Conservation (phyloP, 2,797 vertebrate genomes). For the Microhierax caerulescens region DNA sequence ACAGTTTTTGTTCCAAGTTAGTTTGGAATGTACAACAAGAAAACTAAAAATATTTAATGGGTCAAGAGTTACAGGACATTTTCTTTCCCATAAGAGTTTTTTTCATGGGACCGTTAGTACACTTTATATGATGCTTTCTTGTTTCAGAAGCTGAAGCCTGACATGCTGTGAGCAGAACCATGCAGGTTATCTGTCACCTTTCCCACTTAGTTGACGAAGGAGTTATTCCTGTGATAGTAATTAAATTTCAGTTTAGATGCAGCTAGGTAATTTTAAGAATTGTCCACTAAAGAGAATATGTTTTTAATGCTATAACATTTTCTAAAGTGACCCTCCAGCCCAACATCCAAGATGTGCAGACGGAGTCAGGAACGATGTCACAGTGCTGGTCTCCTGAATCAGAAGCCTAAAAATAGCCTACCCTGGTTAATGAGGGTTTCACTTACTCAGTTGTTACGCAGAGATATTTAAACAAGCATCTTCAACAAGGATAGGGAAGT, state of each 20-base stretch:
- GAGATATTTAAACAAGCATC: neutral
- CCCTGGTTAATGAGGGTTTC: neutral
- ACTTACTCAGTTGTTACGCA: neutral
- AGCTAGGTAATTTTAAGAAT: neutral
- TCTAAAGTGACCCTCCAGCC: neutral
- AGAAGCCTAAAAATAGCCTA: neutral
- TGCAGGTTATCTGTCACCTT: neutral
- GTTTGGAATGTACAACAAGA: neutral
- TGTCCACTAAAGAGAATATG: neutral
- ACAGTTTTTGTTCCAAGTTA: neutral
- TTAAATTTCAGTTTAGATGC: neutral
- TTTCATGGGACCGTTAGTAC: neutral
- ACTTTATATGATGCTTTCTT: neutral
- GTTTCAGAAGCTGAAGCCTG: neutral
- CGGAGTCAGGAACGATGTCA: neutral
- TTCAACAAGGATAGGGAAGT: neutral
- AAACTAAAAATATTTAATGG: slow-evolving; percentile 19
- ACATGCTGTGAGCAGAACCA: neutral
- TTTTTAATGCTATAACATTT: neutral
- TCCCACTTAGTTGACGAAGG: neutral
- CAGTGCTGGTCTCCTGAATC: neutral
- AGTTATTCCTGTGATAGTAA: neutral
- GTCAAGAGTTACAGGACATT: neutral
- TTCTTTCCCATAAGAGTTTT: slow-evolving; percentile 3
- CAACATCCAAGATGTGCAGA: neutral